Evolutionary conservation across 2,113 vertebrate species (phyloP).

Genomic region (Bos indicus): DNA sequence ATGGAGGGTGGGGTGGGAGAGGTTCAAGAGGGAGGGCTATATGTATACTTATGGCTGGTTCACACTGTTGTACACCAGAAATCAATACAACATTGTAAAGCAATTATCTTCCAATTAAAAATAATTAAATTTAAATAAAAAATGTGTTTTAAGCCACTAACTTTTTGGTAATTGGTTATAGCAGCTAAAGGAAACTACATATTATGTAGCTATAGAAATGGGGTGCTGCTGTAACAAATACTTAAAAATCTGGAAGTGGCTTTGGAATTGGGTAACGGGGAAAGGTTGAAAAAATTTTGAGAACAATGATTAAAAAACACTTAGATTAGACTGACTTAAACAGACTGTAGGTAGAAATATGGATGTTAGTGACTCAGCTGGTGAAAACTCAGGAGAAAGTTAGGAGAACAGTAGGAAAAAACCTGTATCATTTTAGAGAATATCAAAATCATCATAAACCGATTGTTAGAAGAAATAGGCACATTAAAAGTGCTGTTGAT

Average conservation of each 20-base stretch:
- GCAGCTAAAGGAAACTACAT: background rate
- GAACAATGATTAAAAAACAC: background rate
- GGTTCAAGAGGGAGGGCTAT: background rate
- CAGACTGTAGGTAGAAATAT: background rate
- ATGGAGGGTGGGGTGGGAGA: background rate
- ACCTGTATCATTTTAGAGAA: background rate
- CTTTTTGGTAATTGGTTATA: background rate
- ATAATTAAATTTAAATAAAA: background rate
- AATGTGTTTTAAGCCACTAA: background rate
- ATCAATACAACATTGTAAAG: background rate
- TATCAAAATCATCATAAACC: background rate
- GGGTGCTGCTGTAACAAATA: background rate
- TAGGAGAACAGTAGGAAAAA: background rate
- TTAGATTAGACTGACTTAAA: background rate
- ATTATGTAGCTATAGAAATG: background rate
- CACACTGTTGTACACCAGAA: background rate
- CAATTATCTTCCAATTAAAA: background rate
- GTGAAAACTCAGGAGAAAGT: background rate
- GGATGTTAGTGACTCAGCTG: background rate
- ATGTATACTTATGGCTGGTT: background rate
- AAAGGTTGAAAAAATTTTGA: constrained; percentile 6
- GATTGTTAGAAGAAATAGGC: background rate
- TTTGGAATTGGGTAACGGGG: background rate
- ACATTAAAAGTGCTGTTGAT: background rate
- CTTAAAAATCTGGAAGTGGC: background rate